Conservation (phyloP, 2,113 vertebrate genomes). For the Murina feae region DNA sequence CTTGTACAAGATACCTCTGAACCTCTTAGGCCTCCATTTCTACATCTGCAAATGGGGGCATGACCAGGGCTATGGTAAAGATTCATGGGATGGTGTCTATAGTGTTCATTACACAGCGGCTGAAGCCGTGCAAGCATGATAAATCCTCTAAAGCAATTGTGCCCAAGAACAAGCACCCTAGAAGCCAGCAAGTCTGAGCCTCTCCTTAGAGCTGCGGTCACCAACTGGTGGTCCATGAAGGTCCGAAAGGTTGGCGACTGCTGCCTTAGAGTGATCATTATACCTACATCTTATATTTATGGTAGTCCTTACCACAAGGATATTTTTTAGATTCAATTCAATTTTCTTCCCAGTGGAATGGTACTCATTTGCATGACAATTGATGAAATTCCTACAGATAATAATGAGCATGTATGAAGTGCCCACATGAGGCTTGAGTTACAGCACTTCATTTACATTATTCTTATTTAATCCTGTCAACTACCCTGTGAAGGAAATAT, state of each 20-base stretch:
- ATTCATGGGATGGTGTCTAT: rapidly evolving
- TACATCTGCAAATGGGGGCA: background rate
- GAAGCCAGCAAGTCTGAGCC: background rate
- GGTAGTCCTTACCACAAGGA: background rate
- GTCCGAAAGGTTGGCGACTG: too few species aligned
- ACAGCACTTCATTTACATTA: background rate
- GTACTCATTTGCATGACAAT: background rate
- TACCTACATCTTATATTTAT: background rate
- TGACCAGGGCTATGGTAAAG: background rate
- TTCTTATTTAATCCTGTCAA: background rate
- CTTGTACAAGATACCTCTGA: background rate
- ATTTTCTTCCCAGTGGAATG: background rate
- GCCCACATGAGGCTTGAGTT: background rate
- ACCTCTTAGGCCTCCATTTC: background rate
- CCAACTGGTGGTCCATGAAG: too few species aligned
- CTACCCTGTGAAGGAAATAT: background rate
- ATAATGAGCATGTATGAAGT: background rate
- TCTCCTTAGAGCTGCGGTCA: background rate
- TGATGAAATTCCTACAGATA: background rate
- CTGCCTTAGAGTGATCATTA: background rate
- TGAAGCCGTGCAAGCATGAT: background rate
- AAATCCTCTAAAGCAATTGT: background rate
- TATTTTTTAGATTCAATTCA: background rate
- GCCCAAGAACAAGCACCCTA: background rate
- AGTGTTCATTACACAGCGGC: background rate